Evolutionary conservation across 2,797 vertebrate genomes (phyloP).

Genomic region (Leptoclinus maculatus): DNA sequence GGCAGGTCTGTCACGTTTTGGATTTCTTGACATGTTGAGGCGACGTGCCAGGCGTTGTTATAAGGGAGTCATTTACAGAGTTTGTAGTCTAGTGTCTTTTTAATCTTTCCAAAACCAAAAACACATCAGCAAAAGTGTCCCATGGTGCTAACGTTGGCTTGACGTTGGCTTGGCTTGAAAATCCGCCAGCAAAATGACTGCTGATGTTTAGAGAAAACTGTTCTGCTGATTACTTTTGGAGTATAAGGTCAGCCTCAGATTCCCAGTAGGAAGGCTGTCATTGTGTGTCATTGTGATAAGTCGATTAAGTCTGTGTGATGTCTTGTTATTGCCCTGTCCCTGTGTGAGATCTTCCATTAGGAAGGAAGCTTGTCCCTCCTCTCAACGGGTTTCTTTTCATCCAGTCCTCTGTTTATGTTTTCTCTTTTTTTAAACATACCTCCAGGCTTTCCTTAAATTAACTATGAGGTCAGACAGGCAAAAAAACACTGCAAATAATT

Average conservation of each 20-base stretch:
- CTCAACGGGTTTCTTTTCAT: constrained; percentile 63
- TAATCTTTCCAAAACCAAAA: neutral
- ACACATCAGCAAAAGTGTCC: neutral
- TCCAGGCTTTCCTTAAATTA: constrained; percentile 37
- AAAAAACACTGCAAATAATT: constrained; percentile 21
- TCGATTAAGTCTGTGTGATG: constrained; percentile 65
- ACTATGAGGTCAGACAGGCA: constrained; percentile 29
- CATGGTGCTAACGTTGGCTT: neutral
- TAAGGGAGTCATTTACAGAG: neutral
- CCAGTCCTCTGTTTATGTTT: constrained; percentile 38
- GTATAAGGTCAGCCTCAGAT: constrained; percentile 43
- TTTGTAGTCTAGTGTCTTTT: neutral
- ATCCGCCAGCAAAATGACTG: neutral
- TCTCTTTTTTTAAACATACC: constrained; percentile 17
- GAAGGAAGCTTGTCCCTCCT: constrained; percentile 46
- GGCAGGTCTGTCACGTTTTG: neutral
- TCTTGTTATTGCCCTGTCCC: constrained; percentile 61
- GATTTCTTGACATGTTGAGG: neutral
- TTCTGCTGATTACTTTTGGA: constrained; percentile 35
- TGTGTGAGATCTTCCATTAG: constrained; percentile 70
- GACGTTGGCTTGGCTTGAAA: constrained; percentile 2
- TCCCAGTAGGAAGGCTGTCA: constrained; percentile 42
- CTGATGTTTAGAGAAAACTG: constrained; percentile 15
- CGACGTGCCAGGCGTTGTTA: neutral
- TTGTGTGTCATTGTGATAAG: constrained; percentile 61